Evolutionary conservation across 2,888 invertebrate genomes (phyloP), one percentile per base, ranked within the genome.

Genomic region (Meandrusa payeni): DNA sequence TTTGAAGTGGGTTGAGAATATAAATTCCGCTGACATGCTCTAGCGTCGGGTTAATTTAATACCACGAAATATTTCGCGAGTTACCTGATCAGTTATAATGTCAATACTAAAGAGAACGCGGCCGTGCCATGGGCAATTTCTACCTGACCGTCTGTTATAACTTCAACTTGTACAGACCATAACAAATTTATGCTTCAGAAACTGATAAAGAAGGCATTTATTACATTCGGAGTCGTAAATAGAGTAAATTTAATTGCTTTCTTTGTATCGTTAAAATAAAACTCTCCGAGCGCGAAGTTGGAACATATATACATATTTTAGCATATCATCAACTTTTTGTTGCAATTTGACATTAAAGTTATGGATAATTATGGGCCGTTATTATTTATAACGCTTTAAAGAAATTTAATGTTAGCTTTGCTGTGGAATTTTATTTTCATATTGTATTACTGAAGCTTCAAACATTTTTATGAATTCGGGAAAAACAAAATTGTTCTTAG

Each of bases 181-280:
- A 33, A 28, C 9, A 37, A 19, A 34, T 41, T 34, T 41, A 41
- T 41, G 19, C 5, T 22, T 7, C n/a, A 31, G 7, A 38, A 33
- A 39, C 22, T 33, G 32, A 39, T 39, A 39, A 39, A 23, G 22
- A 13, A 6, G 28, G 22, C 33, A 28, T 39, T 33, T 33, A 39
- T 28, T 38, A 20, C 20, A 6, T 20, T 22, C 24, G 15, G 15
- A 31, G 23, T 29, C 42, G 29, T 42, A 42, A 42, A 42, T 29
- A 42, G 29, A 34, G 17, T 36, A 37, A 11, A 34, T 28, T 42
- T 36, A 36, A 42, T 42, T 42, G 29, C 29, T 36, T 36, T 36
- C 29, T 34, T 34, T 28, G 27, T 19, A 36, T 24, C 42, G 19
- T 24, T 24, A 36, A 34, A 34, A 29, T 29, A 42, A 36, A 41